Percentiles rank a stretch among this genome's conserved stretches.
phyloP scores from a whole-genome alignment of 2,888 invertebrate species.

The Bibio marci region DNA sequence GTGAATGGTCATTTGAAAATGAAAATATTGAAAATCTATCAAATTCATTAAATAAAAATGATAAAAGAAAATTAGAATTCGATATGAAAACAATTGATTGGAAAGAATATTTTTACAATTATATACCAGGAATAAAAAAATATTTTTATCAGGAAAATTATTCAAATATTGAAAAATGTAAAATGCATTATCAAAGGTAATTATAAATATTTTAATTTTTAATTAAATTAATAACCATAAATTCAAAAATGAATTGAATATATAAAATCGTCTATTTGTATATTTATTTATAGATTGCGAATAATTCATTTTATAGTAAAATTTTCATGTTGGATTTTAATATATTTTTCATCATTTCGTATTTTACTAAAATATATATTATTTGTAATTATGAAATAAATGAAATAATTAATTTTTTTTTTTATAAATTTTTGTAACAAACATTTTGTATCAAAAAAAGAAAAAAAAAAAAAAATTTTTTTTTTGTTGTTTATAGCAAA shows the following conservation, averaged over 20 bases:
- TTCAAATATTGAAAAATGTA: constrained; percentile 12
- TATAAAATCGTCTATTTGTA: neutral
- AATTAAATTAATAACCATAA: neutral
- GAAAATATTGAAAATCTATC: constrained; percentile 24
- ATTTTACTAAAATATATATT: neutral
- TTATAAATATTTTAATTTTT: no score
- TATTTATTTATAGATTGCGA: constrained; percentile 1
- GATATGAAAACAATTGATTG: constrained; percentile 47
- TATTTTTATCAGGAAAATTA: constrained; percentile 48
- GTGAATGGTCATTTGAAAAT: constrained; percentile 27
- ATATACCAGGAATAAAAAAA: constrained; percentile 46
- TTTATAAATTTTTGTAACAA: no score
- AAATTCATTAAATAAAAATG: neutral
- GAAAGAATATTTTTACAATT: constrained; percentile 44
- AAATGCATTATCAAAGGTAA: constrained; percentile 7
- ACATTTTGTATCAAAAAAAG: no score
- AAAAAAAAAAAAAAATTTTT: no score
- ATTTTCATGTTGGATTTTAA: neutral
- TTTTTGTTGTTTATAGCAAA: no score
- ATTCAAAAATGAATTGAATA: neutral
- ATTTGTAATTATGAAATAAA: neutral
- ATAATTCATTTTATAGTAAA: neutral
- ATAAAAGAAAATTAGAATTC: constrained; percentile 27
- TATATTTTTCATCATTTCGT: neutral
- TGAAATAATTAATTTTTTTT: no score